Evolutionary conservation across 2,113 vertebrate genomes (phyloP).

Genomic region (Dipodomys stephensi): DNA sequence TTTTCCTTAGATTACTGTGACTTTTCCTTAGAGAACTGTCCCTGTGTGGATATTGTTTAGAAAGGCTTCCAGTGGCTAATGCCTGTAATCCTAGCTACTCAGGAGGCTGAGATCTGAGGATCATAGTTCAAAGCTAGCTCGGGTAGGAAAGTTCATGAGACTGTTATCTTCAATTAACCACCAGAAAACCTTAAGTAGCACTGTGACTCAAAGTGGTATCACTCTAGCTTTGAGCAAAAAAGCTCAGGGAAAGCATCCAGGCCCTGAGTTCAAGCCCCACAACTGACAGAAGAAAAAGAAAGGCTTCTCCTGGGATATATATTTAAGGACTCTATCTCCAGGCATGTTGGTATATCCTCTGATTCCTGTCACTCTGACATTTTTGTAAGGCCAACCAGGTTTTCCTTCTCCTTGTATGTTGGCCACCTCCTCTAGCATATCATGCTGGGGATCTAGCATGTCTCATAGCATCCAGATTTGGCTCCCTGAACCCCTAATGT

Average conservation of each 20-base stretch:
- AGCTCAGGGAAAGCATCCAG: too few relatives aligned
- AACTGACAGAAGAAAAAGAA: too few relatives aligned
- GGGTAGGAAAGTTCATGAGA: too few relatives aligned
- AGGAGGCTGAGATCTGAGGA: too few relatives aligned
- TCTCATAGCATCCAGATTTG: neutral
- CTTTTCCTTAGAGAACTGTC: neutral
- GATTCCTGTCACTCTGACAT: neutral
- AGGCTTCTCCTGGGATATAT: constrained; percentile 8
- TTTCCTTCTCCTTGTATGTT: neutral
- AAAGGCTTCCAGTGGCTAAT: neutral
- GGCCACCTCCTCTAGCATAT: neutral
- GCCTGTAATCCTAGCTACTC: too few relatives aligned
- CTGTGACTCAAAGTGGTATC: too few relatives aligned
- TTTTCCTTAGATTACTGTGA: neutral
- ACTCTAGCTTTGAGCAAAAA: too few relatives aligned
- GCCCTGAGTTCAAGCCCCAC: too few relatives aligned
- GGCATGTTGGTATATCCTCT: constrained; percentile 2
- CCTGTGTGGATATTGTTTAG: neutral
- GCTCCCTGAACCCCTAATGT: neutral
- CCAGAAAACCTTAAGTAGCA: too few relatives aligned
- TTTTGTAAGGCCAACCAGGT: neutral
- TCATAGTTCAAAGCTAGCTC: too few relatives aligned
- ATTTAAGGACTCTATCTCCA: constrained; percentile 63
- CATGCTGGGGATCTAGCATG: neutral
- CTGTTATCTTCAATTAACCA: too few relatives aligned